Conservation (phyloP, 2,113 vertebrate genomes). For the Myiagra hebetior region DNA sequence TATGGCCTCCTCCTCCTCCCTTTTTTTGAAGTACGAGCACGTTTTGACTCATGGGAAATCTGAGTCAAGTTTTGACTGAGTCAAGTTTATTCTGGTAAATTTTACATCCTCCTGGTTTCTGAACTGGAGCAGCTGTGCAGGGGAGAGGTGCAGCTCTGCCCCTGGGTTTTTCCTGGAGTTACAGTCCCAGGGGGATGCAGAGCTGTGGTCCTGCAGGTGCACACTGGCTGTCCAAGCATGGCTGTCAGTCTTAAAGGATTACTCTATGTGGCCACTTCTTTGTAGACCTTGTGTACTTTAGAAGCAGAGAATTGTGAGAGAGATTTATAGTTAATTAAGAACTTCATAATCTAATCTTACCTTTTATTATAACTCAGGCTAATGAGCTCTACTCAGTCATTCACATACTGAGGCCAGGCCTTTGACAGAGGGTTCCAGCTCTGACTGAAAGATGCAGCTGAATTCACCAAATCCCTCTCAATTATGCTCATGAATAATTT, state of each 20-base stretch:
- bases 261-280: background rate
- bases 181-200: background rate
- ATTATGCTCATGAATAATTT: conserved; percentile 6
- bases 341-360: background rate
- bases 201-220: background rate
- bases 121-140: background rate
- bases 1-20: background rate
- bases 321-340: background rate
- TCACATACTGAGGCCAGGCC: background rate
- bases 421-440: background rate
- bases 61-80: background rate
- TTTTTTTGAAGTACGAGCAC: background rate
- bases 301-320: background rate
- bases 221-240: background rate
- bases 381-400: background rate
- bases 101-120: background rate
- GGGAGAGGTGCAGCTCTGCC: background rate
- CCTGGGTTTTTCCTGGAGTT: background rate
- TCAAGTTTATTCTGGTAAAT: background rate
- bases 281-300: background rate
- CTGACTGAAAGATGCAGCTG: background rate
- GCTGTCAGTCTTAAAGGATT: background rate
- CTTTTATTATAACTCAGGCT: background rate
- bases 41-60: background rate
- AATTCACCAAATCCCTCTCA: background rate